phyloP scores from a whole-genome alignment of 2,113 vertebrate species.

The Columbina picui region DNA sequence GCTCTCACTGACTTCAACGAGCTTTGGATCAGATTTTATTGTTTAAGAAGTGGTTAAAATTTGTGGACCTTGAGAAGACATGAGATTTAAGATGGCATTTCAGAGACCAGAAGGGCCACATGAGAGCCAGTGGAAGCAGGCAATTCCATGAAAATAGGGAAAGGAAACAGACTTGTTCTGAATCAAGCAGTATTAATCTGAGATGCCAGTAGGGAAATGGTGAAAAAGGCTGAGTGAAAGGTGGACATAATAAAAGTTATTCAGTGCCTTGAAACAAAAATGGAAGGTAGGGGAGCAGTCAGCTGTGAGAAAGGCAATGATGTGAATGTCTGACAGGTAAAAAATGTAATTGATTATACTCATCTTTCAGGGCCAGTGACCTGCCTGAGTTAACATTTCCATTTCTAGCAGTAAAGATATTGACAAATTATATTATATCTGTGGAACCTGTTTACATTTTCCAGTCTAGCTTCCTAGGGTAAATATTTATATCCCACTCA shows the following conservation, averaged over 20 bases:
- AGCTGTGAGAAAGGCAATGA: background rate
- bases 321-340: background rate
- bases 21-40: background rate
- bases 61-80: background rate
- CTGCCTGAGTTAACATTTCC: conserved; percentile 43
- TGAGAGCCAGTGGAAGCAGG: background rate
- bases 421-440: conserved; percentile 25
- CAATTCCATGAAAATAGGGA: background rate
- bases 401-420: conserved; percentile 37
- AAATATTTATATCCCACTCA: conserved; percentile 42
- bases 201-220: background rate
- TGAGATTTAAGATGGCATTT: background rate
- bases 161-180: background rate
- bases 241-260: background rate
- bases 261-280: conserved; percentile 9
- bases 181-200: background rate
- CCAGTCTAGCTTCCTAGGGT: conserved; percentile 1
- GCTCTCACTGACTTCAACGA: background rate
- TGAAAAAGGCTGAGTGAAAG: background rate
- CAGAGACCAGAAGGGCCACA: background rate
- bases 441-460: conserved; percentile 28
- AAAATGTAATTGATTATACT: conserved; percentile 39
- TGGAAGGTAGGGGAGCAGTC: background rate
- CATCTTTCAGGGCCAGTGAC: conserved; percentile 33
- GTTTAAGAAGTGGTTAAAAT: background rate